Evolutionary conservation across 1,140 invertebrate genomes (phyloP), one percentile per base, ranked within the genome.

Genomic region (Drosophila dunni): DNA sequence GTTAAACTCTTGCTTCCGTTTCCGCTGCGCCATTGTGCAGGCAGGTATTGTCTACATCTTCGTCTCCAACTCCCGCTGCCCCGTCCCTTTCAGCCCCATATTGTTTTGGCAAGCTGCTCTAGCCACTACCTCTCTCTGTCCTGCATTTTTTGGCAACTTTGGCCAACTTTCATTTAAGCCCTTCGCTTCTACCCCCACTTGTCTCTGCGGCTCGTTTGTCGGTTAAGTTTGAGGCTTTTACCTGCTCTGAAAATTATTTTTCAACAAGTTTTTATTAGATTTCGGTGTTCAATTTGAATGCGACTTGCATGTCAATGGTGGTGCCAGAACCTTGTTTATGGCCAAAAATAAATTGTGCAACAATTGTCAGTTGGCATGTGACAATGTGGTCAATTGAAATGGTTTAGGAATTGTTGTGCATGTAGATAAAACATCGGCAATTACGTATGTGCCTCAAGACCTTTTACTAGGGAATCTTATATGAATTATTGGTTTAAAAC

Each of bases 11-110:
- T 72, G 78, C 90, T 91, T 91, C 90, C 90, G 90, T 91, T 91
- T 91, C 90, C 90, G 90, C 90, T 89, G 89, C 82, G 90, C 89
- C 84, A 91, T 83, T 82, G 86, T 82, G 84, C 85, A 84, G 76
- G 72, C 72, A 83, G 80, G 73, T 75, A 36, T 72, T 70, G 75
- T 69, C 72, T 67, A 63, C 42, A 66, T 51, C 46, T 66, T 67
- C 17, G 24, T 36, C 51, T 45, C 17, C 44, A 36, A 36, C 42
- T n/a, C 13, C 15, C 10, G 29, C 10, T 38, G 17, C 61, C 11
- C 44, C 13, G 40, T 33, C 2, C 11, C 7, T 17, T 36, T 33
- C 73, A 50, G 56, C 34, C 9, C 8, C 20, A 56, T 10, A 9
- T 44, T 36, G 3, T 40, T 45, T 65, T 54, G 36, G 62, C 42